Base-by-base conservation (phyloP, 2,797 vertebrate genomes). In the Hoplostethus atlanticus region DNA sequence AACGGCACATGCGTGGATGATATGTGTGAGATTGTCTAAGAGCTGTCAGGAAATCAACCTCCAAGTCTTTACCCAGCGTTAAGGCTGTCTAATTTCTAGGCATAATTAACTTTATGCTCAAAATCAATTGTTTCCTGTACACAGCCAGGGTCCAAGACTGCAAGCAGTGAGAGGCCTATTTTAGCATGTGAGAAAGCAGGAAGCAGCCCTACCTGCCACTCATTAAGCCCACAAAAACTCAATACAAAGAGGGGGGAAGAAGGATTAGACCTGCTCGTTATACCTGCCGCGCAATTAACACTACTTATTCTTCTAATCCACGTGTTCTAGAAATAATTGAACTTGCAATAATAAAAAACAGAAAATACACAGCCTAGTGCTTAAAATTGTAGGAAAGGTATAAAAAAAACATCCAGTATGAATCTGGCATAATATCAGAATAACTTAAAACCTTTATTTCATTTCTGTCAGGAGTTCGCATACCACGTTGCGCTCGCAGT, bases 201-300 rank as follows among this genome's bases (percentile, higher is more conserved):
- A 95, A 94, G 94, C 93, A 90, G 92, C 86, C 76, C 89, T 95
- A 95, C 95, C 95, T 95, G 95, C 93, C 94, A 94, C 94, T 95
- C 94, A 95, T 95, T 95, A 95, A 91, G 89, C 83, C 89, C 89
- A 94, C 92, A 93, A 91, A 93, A 94, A 94, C 94, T 95, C 94
- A 94, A 95, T 94, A 94, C 87, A 93, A 92, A 91, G 87, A 92
- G 81, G 86, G 89, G 88, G 91, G 94, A 89, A 90, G 92, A 84
- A 79, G 91, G 93, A 94, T 94, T 94, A 94, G 92, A 94, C 91
- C 93, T 93, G 92, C 94, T 95, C 91, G 93, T 95, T 95, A 94
- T 95, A 95, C 94, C 94, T 95, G 94, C 93, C 87, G 93, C 77
- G 93, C 93, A 95, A 95, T 95, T 95, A 95, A 94, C 91, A 91